A percentile compares a stretch with the other conserved stretches of the same genome.
Evolutionary conservation across 2,797 vertebrate genomes (phyloP).

Genomic region (Enteromius anoplus): DNA sequence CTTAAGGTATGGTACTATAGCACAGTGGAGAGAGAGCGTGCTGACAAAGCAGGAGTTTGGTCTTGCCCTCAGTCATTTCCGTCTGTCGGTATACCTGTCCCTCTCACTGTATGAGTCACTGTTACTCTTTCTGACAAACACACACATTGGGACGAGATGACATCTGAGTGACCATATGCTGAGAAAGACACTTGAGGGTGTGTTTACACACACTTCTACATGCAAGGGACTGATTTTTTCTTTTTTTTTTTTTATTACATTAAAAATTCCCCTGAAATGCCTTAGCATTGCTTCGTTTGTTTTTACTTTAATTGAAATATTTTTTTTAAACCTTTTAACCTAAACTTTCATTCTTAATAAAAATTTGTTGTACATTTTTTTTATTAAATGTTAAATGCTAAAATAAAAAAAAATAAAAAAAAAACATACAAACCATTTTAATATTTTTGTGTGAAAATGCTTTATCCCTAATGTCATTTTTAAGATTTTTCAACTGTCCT

Average conservation of each 20-base stretch:
- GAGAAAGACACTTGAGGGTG: constrained; percentile 4
- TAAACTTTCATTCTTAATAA: not conserved
- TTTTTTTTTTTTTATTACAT: not conserved
- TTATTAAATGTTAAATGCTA: not conserved
- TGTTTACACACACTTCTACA: not conserved
- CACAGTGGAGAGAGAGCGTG: constrained; percentile 26
- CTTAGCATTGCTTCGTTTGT: not conserved
- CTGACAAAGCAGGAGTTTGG: constrained; percentile 48
- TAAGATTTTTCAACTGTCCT: not conserved
- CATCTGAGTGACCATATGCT: constrained; percentile 25
- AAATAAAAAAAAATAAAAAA: not conserved
- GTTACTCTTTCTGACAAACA: constrained; percentile 33
- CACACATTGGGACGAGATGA: constrained; percentile 5
- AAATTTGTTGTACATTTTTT: not conserved
- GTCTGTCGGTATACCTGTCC: constrained; percentile 22
- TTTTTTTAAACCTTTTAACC: not conserved
- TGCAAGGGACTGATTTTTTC: not conserved
- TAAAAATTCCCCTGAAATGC: not conserved
- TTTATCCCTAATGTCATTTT: not conserved
- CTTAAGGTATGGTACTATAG: constrained; percentile 23
- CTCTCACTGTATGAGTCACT: constrained; percentile 37
- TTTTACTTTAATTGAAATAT: too few species aligned
- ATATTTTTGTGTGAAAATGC: not conserved
- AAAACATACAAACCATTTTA: not conserved
- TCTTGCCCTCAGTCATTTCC: constrained; percentile 54